Evolutionary conservation across 2,113 vertebrate genomes (phyloP).

Genomic region (Syrmaticus mikado): DNA sequence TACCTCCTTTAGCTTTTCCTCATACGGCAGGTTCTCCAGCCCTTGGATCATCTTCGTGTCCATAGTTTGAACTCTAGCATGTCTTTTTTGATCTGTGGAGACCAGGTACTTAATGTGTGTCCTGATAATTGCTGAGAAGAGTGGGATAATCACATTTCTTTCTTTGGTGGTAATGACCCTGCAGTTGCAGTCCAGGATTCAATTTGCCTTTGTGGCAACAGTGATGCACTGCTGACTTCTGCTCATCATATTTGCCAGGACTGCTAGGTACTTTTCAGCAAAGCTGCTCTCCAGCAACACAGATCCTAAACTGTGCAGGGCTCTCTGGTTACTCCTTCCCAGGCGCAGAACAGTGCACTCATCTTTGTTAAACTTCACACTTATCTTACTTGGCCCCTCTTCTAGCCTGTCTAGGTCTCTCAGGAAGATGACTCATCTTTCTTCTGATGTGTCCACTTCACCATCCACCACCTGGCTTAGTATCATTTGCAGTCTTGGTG

Average conservation of each 20-base stretch:
- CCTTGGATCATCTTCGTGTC: background rate
- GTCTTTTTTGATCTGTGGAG: background rate
- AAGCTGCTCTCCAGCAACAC: background rate
- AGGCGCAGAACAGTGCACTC: background rate
- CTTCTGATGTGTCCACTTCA: background rate
- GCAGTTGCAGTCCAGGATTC: background rate
- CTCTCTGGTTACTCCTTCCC: background rate
- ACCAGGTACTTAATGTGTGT: background rate
- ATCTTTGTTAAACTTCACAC: background rate
- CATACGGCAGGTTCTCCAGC: background rate
- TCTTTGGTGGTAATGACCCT: background rate
- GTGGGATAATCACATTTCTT: background rate
- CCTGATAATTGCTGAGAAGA: background rate
- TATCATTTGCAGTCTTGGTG: background rate
- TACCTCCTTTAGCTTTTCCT: background rate
- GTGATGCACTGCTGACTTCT: background rate
- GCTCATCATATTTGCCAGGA: background rate
- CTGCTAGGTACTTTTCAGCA: background rate
- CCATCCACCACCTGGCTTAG: background rate
- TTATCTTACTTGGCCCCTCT: background rate
- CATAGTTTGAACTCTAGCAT: background rate
- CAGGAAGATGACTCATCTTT: background rate
- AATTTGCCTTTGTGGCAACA: background rate
- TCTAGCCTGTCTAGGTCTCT: background rate
- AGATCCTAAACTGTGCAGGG: background rate